Percentiles rank a stretch among this genome's conserved stretches.
Conservation (phyloP, 2,113 vertebrate genomes). For the Lucifuga dentata region DNA sequence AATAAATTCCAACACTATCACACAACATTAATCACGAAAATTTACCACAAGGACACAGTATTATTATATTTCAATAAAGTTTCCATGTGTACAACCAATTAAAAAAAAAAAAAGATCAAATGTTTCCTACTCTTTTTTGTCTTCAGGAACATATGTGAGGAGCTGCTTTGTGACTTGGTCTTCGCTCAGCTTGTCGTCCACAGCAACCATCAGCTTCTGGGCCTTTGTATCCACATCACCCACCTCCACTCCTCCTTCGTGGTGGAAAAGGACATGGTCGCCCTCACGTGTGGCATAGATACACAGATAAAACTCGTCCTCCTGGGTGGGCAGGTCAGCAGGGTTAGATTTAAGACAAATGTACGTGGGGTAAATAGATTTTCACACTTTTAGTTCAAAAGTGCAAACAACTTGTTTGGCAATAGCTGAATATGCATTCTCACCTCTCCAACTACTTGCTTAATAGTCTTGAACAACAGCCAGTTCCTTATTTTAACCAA, state of each 20-base stretch:
- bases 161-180: conserved; percentile 85
- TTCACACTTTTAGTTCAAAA: neutral
- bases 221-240: conserved; percentile 96
- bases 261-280: conserved; percentile 93
- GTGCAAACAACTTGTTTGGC: neutral
- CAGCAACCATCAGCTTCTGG: conserved; percentile 87
- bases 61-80: too few species aligned
- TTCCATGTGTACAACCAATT: too few species aligned
- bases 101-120: neutral
- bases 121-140: conserved; percentile 87
- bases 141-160: conserved; percentile 82
- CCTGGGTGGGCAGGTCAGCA: conserved; percentile 73
- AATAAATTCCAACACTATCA: neutral
- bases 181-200: conserved; percentile 88
- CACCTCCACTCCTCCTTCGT: conserved; percentile 94
- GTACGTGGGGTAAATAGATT: neutral
- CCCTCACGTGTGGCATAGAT: conserved; percentile 94
- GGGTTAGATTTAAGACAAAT: neutral
- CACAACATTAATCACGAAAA: too few species aligned
- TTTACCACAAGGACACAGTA: too few species aligned
- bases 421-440: neutral
- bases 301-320: conserved; percentile 96
- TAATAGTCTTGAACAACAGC: neutral
- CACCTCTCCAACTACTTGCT: neutral
- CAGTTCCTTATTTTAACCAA: neutral